These are phyloP conservation scores for Melierax canorus DNA, from an alignment of 2,113 vertebrate genomes.

Conservation along the genomic window DNA sequence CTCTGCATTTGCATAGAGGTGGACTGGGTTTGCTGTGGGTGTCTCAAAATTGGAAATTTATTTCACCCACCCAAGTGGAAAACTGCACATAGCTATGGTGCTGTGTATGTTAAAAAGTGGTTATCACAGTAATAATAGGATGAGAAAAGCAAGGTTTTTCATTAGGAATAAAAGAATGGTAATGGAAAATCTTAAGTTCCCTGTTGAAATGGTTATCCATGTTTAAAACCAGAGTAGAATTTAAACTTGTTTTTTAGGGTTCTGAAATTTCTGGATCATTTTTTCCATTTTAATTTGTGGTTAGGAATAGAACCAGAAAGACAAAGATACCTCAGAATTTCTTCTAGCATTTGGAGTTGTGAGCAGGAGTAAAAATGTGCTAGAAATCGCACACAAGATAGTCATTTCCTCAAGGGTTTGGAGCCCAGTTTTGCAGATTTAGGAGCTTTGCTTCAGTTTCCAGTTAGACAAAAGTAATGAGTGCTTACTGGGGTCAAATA, in stretches of 20 bases:
- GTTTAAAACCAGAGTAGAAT: conserved; percentile 25
- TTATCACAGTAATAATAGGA: not conserved
- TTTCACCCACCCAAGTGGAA: not conserved
- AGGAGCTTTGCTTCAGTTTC: not conserved
- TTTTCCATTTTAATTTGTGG: conserved; percentile 41
- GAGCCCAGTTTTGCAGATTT: not conserved
- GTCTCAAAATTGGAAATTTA: not conserved
- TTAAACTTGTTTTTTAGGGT: not conserved
- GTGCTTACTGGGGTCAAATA: not conserved
- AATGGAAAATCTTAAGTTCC: not conserved
- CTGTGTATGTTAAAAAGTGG: not conserved
- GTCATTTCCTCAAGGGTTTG: not conserved
- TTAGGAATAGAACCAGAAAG: not conserved
- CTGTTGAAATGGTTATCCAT: not conserved
- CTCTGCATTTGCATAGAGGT: not conserved
- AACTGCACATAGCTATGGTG: not conserved
- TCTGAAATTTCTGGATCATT: conserved; percentile 5
- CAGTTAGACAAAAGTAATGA: not conserved
- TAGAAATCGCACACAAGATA: not conserved
- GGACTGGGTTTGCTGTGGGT: not conserved
- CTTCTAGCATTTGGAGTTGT: not conserved
- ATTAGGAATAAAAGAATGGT: not conserved
- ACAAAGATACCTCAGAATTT: not conserved
- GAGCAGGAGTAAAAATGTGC: not conserved
- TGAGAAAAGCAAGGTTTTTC: not conserved